These are phyloP conservation scores for Xenus cinereus DNA, from an alignment of 2,113 vertebrate species.

Conservation along the genomic window DNA sequence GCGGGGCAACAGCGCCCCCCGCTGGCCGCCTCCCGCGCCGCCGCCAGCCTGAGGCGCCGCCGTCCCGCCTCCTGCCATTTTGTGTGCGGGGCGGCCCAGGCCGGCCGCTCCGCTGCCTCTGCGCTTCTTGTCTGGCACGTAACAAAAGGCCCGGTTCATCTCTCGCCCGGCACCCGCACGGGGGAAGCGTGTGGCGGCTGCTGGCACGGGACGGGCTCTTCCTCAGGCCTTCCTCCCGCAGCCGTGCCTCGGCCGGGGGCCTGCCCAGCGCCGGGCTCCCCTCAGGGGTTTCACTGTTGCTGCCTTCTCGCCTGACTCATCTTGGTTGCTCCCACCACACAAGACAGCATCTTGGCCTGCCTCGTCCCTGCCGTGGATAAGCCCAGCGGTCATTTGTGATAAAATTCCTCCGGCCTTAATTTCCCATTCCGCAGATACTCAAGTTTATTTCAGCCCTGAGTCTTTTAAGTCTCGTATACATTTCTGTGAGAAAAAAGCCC, in stretches of 20 bases:
- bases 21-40: neutral
- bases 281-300: neutral
- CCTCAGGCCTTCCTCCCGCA: neutral
- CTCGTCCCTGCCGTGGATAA: neutral
- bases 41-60: neutral
- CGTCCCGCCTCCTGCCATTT: neutral
- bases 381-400: neutral
- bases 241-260: neutral
- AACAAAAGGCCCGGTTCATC: neutral
- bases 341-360: neutral
- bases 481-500: neutral
- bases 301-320: accelerated
- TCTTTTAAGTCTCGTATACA: neutral
- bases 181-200: no score
- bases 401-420: neutral
- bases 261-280: neutral
- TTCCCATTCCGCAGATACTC: accelerated
- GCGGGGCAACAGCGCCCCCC: neutral
- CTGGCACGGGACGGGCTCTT: accelerated
- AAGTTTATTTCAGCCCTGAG: neutral
- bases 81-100: neutral
- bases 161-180: accelerated
- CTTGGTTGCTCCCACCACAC: neutral
- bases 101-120: accelerated
- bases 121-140: no score